Percentiles rank a stretch among this genome's conserved stretches.
These are phyloP conservation scores for Phania funesta DNA, from an alignment of 2,888 invertebrate genomes.

Conservation along the genomic window DNA sequence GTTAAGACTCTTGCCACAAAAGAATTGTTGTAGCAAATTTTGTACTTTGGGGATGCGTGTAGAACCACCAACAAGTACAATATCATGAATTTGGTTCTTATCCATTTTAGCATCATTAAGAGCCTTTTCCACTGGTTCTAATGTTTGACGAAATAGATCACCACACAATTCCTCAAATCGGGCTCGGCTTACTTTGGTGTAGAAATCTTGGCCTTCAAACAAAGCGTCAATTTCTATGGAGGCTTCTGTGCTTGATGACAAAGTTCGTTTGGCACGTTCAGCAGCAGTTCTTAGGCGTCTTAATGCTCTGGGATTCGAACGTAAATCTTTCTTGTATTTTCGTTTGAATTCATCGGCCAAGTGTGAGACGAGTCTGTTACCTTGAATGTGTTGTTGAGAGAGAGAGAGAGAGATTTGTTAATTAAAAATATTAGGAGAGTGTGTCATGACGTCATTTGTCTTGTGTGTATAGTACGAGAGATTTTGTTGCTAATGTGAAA, in stretches of 20 bases:
- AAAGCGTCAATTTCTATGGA: constrained; percentile 88
- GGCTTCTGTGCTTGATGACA: constrained; percentile 90
- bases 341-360: constrained; percentile 92
- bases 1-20: constrained; percentile 86
- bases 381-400: too few species aligned
- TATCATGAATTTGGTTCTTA: constrained; percentile 87
- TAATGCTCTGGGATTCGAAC: constrained; percentile 84
- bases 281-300: constrained; percentile 87
- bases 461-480: too few species aligned
- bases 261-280: constrained; percentile 88
- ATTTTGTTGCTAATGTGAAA: too few species aligned
- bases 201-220: constrained; percentile 86
- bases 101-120: constrained; percentile 89
- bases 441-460: too few species aligned
- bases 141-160: constrained; percentile 86
- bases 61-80: constrained; percentile 91
- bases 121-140: constrained; percentile 90
- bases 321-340: constrained; percentile 86
- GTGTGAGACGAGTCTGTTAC: constrained; percentile 89
- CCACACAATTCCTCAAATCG: constrained; percentile 88
- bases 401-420: too few species aligned
- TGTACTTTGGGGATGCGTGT: constrained; percentile 90
- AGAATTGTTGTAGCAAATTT: constrained; percentile 87
- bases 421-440: too few species aligned
- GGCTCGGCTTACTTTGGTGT: constrained; percentile 87